Evolutionary conservation across 2,797 vertebrate genomes (phyloP), one percentile per base, ranked within the genome.

Genomic region (Trachops cirrhosus): DNA sequence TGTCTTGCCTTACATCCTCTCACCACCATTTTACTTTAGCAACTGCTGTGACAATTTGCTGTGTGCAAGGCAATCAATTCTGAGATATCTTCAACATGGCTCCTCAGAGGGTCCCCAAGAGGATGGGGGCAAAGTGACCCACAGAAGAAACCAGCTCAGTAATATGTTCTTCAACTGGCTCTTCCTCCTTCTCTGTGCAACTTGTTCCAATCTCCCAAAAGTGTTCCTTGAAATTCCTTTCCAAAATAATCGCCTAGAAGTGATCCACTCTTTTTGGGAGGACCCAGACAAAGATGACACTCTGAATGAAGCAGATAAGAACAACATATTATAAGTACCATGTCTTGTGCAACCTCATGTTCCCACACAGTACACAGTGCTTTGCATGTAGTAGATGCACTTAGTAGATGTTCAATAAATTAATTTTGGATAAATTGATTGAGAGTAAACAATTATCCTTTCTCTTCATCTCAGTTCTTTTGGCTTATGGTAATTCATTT

Each of bases 1-100:
- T 75, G 6, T 91, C 34, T 86, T 39, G 70, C 39, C 6, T 83
- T 68, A 46, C 6, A 64, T 44, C 32, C 29, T 74, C n/a, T 83
- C 41, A 39, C 68, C 52, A 86, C 16, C 8, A 80, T 86, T 86
- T 83, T 77, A 26, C 29, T 94, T 89, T 39, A 59, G 11, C 37
- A 62, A 21, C 50, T 95, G 54, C 86, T 82, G 78, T 89, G 78
- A 59, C 78, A 94, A 94, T 37, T 16, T 50, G 37, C n/a, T 91
- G 29, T 79, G 26, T 34, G 6, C 59, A 82, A 71, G 8, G 39
- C 52, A 78, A 77, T 92, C 34, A 24, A 70, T 79, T 90, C 22
- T 86, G n/a, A 73, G 85, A 68, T 78, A 22, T 19, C 71, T 71
- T 68, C 21, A 3, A 70, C 7, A 11, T 46, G 41, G 54, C 6